Evolutionary conservation across 2,888 invertebrate genomes (phyloP).

Genomic region (Lottia gigantea): DNA sequence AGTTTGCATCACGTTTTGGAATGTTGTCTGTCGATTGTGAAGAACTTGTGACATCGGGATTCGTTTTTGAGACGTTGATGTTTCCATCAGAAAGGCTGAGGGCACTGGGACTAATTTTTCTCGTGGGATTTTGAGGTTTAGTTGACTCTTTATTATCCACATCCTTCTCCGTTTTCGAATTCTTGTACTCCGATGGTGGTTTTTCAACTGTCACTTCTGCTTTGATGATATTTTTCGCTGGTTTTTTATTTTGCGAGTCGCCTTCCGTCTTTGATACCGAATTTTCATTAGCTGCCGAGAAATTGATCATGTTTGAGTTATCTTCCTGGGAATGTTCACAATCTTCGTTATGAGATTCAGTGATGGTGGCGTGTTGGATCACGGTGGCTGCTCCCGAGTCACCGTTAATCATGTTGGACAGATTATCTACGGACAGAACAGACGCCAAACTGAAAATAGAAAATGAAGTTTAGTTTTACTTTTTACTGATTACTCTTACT

Average conservation of each 20-base stretch:
- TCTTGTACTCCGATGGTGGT: background rate
- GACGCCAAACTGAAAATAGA: constrained; percentile 16
- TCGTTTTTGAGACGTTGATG: background rate
- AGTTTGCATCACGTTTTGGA: background rate
- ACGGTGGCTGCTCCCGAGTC: background rate
- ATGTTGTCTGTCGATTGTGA: background rate
- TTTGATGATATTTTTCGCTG: background rate
- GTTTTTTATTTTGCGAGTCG: background rate
- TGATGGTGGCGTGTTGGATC: background rate
- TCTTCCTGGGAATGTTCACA: no score
- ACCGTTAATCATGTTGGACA: background rate
- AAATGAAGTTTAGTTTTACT: background rate
- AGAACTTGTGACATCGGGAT: background rate
- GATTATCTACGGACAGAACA: background rate
- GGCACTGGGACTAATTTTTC: background rate
- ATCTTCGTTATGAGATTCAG: background rate
- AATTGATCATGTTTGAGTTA: no score
- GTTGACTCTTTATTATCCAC: background rate
- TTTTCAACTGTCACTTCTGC: constrained; percentile 1
- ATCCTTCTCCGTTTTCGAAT: background rate
- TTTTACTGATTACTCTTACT: no score
- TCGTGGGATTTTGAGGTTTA: background rate
- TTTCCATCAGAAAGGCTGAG: background rate
- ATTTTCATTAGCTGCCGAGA: no score
- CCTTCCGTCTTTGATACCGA: no score